phyloP scores from a whole-genome alignment of 2,113 vertebrate species.

The Pontoporia blainvillei region DNA sequence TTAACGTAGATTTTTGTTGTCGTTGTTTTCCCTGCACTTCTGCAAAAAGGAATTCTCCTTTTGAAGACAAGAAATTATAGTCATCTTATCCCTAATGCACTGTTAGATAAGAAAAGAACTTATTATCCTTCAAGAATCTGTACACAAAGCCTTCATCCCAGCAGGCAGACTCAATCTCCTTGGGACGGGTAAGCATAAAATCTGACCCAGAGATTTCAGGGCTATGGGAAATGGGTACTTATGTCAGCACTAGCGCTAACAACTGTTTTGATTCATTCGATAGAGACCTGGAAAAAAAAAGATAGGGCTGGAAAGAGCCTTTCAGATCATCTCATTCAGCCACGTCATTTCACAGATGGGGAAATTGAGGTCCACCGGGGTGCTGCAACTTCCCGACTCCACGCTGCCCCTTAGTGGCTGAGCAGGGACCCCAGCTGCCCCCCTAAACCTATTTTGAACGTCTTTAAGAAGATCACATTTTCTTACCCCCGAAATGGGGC shows the following conservation, averaged over 20 bases:
- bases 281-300: not conserved
- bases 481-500: not conserved
- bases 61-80: conserved; percentile 81
- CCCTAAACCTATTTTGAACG: not conserved
- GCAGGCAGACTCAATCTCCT: conserved; percentile 72
- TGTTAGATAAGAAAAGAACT: conserved; percentile 77
- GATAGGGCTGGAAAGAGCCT: not conserved
- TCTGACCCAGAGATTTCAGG: conserved; percentile 68
- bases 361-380: not conserved
- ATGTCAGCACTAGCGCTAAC: conserved; percentile 45
- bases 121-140: conserved; percentile 78
- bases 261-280: conserved; percentile 45
- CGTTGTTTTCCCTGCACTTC: not conserved
- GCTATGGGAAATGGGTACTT: conserved; percentile 61
- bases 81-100: conserved; percentile 79
- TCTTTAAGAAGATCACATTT: not conserved
- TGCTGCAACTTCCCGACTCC: not conserved
- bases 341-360: not conserved
- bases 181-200: conserved; percentile 65
- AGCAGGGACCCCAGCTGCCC: too few species aligned
- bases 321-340: not conserved
- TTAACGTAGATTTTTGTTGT: conserved; percentile 55
- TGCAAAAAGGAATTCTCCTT: conserved; percentile 70
- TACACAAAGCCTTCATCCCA: conserved; percentile 75
- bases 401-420: not conserved